phyloP scores from a whole-genome alignment of 2,113 vertebrate species.

The Chaetodon trifascialis region DNA sequence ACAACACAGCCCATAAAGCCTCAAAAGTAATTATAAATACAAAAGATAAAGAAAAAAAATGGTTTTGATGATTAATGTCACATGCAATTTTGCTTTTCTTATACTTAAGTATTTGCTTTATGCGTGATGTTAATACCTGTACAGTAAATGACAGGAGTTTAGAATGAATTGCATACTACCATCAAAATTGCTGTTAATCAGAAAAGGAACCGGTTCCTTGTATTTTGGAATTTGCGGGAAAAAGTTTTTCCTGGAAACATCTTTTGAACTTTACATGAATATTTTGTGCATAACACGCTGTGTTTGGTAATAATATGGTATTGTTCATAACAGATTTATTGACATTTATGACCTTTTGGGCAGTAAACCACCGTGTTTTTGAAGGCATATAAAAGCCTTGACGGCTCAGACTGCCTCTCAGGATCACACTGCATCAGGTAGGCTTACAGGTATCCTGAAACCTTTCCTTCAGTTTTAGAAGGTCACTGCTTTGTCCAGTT shows the following conservation, averaged over 20 bases:
- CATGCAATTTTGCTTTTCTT: background rate
- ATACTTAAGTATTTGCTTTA: background rate
- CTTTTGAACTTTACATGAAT: conserved; percentile 62
- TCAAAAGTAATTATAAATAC: background rate
- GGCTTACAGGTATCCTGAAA: conserved; percentile 39
- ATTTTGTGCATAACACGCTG: conserved; percentile 69
- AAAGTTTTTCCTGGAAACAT: conserved; percentile 47
- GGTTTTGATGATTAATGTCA: background rate
- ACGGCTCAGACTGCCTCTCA: background rate
- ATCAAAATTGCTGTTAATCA: conserved; percentile 16
- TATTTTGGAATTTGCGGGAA: conserved; percentile 37
- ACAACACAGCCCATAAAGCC: background rate
- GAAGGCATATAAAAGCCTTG: conserved; percentile 69
- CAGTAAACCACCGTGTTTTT: conserved; percentile 54
- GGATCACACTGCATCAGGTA: conserved; percentile 59
- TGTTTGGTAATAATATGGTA: conserved; percentile 67
- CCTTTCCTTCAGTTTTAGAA: conserved; percentile 2
- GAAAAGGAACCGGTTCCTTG: conserved; percentile 53
- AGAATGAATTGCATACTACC: conserved; percentile 33
- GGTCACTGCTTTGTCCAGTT: background rate
- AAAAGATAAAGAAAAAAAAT: background rate
- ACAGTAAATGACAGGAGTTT: background rate
- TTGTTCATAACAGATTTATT: conserved; percentile 62
- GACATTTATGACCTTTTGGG: conserved; percentile 71
- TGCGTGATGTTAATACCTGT: background rate